Conservation (phyloP, 2,797 vertebrate genomes). For the Melanogrammus aeglefinus region DNA sequence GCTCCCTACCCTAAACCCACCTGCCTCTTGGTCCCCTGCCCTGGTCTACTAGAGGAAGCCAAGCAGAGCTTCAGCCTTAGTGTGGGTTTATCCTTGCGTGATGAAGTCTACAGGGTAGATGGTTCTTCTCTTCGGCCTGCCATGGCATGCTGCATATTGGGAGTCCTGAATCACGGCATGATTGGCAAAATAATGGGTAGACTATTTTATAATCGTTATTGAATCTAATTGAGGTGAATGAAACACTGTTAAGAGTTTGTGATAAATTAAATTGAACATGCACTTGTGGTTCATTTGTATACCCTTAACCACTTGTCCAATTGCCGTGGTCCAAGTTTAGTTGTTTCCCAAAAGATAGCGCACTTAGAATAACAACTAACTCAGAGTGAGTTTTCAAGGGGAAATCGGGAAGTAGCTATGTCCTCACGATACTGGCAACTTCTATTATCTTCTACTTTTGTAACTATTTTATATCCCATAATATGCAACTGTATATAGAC, state of each 20-base stretch:
- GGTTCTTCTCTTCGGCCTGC: background rate
- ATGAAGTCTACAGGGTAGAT: background rate
- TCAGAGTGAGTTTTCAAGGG: background rate
- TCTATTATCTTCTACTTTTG: background rate
- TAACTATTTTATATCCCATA: background rate
- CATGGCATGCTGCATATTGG: background rate
- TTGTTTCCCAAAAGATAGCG: background rate
- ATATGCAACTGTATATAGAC: background rate
- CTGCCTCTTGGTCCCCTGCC: background rate
- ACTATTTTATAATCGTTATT: background rate
- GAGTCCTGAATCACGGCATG: background rate
- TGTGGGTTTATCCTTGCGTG: constrained; percentile 6
- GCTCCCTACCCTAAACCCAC: constrained; percentile 14
- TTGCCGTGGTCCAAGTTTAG: background rate
- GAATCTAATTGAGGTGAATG: background rate
- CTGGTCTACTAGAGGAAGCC: background rate
- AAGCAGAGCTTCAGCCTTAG: background rate
- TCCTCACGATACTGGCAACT: background rate
- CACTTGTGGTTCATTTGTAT: background rate
- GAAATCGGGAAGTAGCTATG: background rate
- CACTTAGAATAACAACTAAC: background rate
- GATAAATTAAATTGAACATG: background rate
- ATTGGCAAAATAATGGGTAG: background rate
- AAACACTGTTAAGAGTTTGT: background rate
- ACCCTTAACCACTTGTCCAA: background rate